phyloP scores from a whole-genome alignment of 2,113 vertebrate genomes.

The Macquaria ambigua region DNA sequence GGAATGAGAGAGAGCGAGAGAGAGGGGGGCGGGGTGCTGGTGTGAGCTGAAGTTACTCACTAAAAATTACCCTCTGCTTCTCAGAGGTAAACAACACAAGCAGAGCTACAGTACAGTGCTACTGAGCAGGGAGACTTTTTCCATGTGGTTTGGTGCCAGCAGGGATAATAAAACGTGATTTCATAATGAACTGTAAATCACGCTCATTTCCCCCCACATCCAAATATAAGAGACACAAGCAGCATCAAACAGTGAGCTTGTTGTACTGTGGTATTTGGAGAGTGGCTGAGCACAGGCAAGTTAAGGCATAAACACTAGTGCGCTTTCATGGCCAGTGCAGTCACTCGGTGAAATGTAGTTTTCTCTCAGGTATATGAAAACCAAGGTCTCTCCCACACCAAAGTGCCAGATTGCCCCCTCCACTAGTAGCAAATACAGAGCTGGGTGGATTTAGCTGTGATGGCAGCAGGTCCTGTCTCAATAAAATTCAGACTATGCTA shows the following conservation, averaged over 20 bases:
- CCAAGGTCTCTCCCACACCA: conserved; percentile 44
- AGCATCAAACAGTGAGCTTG: conserved; percentile 16
- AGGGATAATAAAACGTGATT: conserved; percentile 8
- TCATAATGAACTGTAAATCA: conserved; percentile 30
- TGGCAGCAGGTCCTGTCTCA: neutral
- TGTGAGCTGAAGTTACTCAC: conserved; percentile 43
- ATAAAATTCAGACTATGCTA: neutral
- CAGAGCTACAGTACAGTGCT: neutral
- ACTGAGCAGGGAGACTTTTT: neutral
- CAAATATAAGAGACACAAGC: conserved; percentile 20
- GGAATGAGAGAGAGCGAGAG: conserved; percentile 39
- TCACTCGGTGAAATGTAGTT: conserved; percentile 22
- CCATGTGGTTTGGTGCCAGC: neutral
- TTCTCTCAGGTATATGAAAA: conserved; percentile 46
- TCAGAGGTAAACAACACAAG: conserved; percentile 26
- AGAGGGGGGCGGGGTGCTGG: conserved; percentile 27
- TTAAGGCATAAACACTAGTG: conserved; percentile 35
- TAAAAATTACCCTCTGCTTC: conserved; percentile 34
- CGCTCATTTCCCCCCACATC: neutral
- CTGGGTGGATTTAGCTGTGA: neutral
- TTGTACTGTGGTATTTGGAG: conserved; percentile 32
- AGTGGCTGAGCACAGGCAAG: conserved; percentile 14
- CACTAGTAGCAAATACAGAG: conserved; percentile 10
- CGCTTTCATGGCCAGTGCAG: conserved; percentile 32
- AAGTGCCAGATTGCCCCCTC: conserved; percentile 23